Evolutionary conservation across 1,140 invertebrate species (phyloP), one percentile per base, ranked within the genome.

Genomic region (Drosophila navojoa): DNA sequence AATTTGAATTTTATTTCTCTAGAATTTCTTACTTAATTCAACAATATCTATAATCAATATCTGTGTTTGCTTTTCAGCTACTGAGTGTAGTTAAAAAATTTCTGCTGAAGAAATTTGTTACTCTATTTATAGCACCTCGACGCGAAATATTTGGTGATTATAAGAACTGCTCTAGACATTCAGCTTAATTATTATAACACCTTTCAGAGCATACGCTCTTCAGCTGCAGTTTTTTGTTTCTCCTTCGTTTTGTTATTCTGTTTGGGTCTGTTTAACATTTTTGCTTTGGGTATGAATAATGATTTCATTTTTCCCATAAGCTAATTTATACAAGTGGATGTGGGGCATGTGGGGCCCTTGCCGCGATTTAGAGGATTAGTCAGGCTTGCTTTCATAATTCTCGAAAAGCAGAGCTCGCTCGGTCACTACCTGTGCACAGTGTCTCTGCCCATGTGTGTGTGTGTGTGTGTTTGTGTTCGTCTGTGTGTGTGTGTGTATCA

Each of bases 311-410:
- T 90, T 90, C 77, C 81, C 87, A 90, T 90, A 80, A 84, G 84
- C 89, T 90, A 91, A 90, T 90, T 90, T 91, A 91, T 87, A 90
- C 80, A 87, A 89, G 89, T 90, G 66, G 58, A 59, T 62, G 67
- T 58, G 79, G 82, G 79, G 79, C 82, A 87, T 69, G 50, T 62
- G 55, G 82, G 79, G 82, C 79, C 76, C 82, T 86, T 87, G 81
- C 64, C 54, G 76, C 84, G 89, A 90, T 90, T 90, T 90, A 91
- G 89, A 81, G 89, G 89, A 91, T 91, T 91, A 91, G 89, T 91
- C 89, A 91, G 89, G 89, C 80, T 91, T 90, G 76, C 84, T 89
- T 91, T 84, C 90, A 91, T 90, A 90, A 85, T 87, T 90, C 82
- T 79, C 72, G 55, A 86, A 87, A 73, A 59, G 44, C 61, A 19